Evolutionary conservation across 2,888 invertebrate species (phyloP).

Genomic region (Polia nebulosa): DNA sequence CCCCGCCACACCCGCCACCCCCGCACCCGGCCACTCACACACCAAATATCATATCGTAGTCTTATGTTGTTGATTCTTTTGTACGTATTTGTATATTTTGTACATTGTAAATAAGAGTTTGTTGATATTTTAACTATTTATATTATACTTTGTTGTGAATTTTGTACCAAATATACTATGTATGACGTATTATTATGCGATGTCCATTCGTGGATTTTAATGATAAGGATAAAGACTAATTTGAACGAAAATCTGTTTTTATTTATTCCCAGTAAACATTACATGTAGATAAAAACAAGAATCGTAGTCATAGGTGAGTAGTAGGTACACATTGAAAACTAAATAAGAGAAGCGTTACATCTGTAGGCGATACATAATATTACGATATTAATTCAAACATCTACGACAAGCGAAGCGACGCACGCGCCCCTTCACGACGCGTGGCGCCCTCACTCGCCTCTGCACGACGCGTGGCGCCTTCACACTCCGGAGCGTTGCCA

Average conservation of each 20-base stretch:
- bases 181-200: conserved; percentile 69
- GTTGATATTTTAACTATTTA: conserved; percentile 90
- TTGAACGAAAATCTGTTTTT: conserved; percentile 58
- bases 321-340: conserved; percentile 35
- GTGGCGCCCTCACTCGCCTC: neutral
- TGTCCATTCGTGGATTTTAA: conserved; percentile 61
- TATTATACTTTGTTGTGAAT: conserved; percentile 89
- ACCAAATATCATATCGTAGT: conserved; percentile 74
- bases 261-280: conserved; percentile 55
- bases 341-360: conserved; percentile 52
- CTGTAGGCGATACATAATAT: conserved; percentile 31
- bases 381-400: conserved; percentile 10
- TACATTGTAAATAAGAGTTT: conserved; percentile 89
- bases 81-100: conserved; percentile 87
- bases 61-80: conserved; percentile 84
- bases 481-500: neutral
- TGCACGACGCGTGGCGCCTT: neutral
- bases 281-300: conserved; percentile 26
- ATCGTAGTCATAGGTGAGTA: conserved; percentile 18
- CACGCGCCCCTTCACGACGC: neutral
- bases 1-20: neutral
- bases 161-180: conserved; percentile 89
- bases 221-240: conserved; percentile 68
- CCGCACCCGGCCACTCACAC: conserved; percentile 28
- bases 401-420: conserved; percentile 17